These are phyloP conservation scores for Pachliopta kotzebuea DNA, from an alignment of 2,888 invertebrate genomes.

Conservation along the genomic window DNA sequence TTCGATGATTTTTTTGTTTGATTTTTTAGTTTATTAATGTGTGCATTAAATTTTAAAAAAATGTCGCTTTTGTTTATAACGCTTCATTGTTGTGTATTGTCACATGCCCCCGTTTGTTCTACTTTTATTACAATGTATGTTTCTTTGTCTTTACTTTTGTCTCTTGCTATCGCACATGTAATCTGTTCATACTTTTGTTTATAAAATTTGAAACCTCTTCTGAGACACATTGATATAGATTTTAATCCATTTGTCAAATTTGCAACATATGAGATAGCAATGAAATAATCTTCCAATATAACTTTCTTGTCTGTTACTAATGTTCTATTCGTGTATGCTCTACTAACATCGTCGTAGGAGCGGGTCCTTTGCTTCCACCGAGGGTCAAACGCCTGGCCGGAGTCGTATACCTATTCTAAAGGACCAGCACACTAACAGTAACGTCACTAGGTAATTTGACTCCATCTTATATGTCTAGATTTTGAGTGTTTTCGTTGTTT, in stretches of 20 bases:
- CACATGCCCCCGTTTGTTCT: slow-evolving; percentile 20
- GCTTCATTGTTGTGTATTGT: background rate
- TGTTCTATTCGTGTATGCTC: slow-evolving; percentile 64
- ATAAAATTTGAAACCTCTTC: background rate
- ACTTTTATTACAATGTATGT: slow-evolving; percentile 29
- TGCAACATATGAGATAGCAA: slow-evolving; percentile 53
- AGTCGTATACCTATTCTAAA: slow-evolving; percentile 76
- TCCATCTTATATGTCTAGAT: slow-evolving; percentile 22
- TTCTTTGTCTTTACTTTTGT: slow-evolving; percentile 22
- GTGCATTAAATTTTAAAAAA: background rate
- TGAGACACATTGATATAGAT: background rate
- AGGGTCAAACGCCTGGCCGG: slow-evolving; percentile 73
- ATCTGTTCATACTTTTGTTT: slow-evolving; percentile 32
- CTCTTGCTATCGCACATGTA: slow-evolving; percentile 47
- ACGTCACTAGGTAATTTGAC: slow-evolving; percentile 67
- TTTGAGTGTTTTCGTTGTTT: slow-evolving; percentile 8
- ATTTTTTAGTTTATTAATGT: background rate
- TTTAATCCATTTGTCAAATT: background rate
- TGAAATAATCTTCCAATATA: slow-evolving; percentile 35
- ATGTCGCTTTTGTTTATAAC: background rate
- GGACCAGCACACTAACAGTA: slow-evolving; percentile 76
- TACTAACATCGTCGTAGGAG: slow-evolving; percentile 75
- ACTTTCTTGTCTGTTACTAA: slow-evolving; percentile 61
- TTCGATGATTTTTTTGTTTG: background rate
- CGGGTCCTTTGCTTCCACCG: slow-evolving; percentile 75